Base-by-base conservation (phyloP, 2,888 invertebrate species). In the Calameuta filiformis region DNA sequence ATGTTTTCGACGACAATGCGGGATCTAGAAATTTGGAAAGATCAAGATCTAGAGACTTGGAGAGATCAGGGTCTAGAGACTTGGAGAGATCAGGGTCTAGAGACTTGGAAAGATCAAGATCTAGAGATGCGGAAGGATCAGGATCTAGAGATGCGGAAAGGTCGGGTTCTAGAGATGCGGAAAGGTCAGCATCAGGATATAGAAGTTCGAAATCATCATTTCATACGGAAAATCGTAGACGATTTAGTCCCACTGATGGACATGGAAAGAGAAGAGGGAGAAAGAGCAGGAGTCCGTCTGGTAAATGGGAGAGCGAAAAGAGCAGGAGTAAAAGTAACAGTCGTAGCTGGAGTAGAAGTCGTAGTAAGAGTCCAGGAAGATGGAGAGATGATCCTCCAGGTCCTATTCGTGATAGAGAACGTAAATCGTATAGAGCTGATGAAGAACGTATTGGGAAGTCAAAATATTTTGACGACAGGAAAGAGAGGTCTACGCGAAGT, bases 261-360 rank as follows among this genome's bases (percentile, higher is more conserved):
- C 85, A 83, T 12, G 79, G 80, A 12, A 85, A 82, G 4, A 79
- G 80, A 73, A 85, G 83, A 78, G 34, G 71, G 23, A 71, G 71
- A 34, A 71, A 71, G 33, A 85, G 85, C n/a, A 78, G 83, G 12
- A 88, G 88, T 81, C 89, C 89, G 4, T 79, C 83, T 11, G 78
- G 75, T 33, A 84, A 85, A 0, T 89, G 90, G 89, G 87, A 89
- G 69, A 82, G 82, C 35, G 84, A 87, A 73, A 83, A 85, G n/a
- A 89, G 88, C 76, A 85, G 85, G 33, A 89, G 86, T 76, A 81
- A 81, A 35, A 89, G 88, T 76, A 84, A 83, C 11, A 88, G 89
- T 79, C 87, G 87, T 3, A 89, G 90, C 76, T 88, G 90, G 82
- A 89, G 88, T 35, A 82, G 86, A 77, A 91, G 91, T 77, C 85